Conservation (phyloP, 1,140 invertebrate genomes). For the Monomorium pharaonis region DNA sequence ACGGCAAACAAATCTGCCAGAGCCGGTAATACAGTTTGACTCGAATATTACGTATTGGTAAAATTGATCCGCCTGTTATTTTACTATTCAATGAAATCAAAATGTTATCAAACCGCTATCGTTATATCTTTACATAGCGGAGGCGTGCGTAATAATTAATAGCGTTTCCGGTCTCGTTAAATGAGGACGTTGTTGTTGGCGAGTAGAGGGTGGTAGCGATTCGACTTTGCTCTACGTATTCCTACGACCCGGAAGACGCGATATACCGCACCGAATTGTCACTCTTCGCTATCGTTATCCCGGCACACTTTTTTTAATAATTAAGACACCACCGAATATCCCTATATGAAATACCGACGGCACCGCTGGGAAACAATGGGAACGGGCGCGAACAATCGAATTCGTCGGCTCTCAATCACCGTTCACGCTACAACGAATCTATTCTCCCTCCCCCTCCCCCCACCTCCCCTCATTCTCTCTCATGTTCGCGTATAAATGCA, state of each 20-base stretch:
- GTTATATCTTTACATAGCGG: neutral
- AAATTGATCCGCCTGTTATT: neutral
- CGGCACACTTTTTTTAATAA: constrained; percentile 28
- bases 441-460: constrained; percentile 23
- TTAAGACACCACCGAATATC: constrained; percentile 1
- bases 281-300: neutral
- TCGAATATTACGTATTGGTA: neutral
- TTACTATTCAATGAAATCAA: neutral
- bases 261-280: neutral
- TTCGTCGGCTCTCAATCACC: constrained; percentile 48
- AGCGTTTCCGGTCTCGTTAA: neutral
- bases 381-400: constrained; percentile 44
- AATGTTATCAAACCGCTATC: neutral
- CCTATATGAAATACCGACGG: neutral
- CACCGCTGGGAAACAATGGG: constrained; percentile 29
- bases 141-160: neutral
- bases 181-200: constrained; percentile 6
- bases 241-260: neutral
- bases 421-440: constrained; percentile 54
- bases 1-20: neutral
- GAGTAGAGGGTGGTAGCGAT: neutral
- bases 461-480: constrained; percentile 28
- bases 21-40: neutral
- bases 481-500: constrained; percentile 21
- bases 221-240: neutral